Percentiles rank a stretch among this genome's conserved stretches.
Evolutionary conservation across 2,888 invertebrate species (phyloP).

Genomic region (Pomacea canaliculata): DNA sequence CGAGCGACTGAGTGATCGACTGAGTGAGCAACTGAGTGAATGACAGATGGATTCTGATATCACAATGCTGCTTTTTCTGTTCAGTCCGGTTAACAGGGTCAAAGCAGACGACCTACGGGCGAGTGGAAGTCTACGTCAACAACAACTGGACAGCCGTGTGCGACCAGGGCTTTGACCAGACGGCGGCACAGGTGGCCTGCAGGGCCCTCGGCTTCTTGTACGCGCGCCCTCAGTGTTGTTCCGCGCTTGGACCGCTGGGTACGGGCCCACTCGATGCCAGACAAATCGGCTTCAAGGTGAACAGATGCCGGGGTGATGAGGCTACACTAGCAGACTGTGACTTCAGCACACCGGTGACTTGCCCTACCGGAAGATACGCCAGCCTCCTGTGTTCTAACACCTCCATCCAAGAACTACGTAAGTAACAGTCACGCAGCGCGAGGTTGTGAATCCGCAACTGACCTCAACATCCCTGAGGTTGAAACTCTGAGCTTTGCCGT

Average conservation of each 20-base stretch:
- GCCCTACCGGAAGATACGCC: conserved; percentile 46
- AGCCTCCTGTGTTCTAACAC: conserved; percentile 52
- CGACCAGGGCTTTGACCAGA: conserved; percentile 43
- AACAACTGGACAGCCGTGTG: conserved; percentile 51
- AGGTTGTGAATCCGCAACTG: too few species aligned
- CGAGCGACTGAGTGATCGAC: too few species aligned
- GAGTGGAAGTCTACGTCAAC: conserved; percentile 49
- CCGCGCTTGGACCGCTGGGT: conserved; percentile 40
- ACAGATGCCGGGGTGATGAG: conserved; percentile 25
- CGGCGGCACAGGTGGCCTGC: conserved; percentile 49
- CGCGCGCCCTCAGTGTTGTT: conserved; percentile 46
- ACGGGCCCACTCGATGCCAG: not conserved
- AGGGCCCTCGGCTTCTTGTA: conserved; percentile 45
- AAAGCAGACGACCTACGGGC: conserved; percentile 46
- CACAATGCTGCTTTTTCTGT: not conserved
- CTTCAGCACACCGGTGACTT: conserved; percentile 16
- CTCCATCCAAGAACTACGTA: conserved; percentile 3
- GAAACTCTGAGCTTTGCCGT: too few species aligned
- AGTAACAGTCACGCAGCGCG: not conserved
- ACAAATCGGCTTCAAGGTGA: conserved; percentile 22
- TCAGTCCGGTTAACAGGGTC: conserved; percentile 46
- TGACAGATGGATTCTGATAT: not conserved
- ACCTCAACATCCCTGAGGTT: too few species aligned
- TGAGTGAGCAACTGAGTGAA: too few species aligned
- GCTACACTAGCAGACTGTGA: conserved; percentile 18